phyloP scores from a whole-genome alignment of 1,140 invertebrate species.

The Drosophila dunni region DNA sequence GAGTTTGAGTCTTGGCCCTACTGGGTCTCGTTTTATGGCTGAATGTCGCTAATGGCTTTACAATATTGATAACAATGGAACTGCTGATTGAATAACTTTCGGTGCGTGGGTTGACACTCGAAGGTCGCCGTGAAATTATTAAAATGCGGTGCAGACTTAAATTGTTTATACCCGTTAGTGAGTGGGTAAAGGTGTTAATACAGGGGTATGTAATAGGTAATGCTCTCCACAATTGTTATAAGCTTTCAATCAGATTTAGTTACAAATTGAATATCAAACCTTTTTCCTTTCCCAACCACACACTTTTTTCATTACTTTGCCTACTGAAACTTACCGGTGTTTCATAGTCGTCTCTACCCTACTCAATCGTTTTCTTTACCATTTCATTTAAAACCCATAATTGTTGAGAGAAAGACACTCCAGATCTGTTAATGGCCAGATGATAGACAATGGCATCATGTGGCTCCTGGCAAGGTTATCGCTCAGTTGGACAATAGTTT shows the following conservation, averaged over 20 bases:
- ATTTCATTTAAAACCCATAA: slow-evolving; percentile 58
- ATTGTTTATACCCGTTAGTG: slow-evolving; percentile 41
- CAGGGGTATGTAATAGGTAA: too few species aligned
- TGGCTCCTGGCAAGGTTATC: slow-evolving; percentile 55
- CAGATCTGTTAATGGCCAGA: slow-evolving; percentile 28
- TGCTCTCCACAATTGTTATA: too few species aligned
- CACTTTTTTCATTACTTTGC: too few species aligned
- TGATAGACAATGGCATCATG: slow-evolving; percentile 28
- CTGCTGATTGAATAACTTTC: slow-evolving; percentile 73
- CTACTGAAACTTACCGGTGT: too few species aligned
- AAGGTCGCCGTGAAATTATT: slow-evolving; percentile 58
- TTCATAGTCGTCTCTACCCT: too few species aligned
- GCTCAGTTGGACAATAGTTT: slow-evolving; percentile 1
- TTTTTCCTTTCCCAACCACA: too few species aligned
- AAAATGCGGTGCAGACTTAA: slow-evolving; percentile 60
- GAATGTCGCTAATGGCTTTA: slow-evolving; percentile 30
- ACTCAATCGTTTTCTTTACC: neutral
- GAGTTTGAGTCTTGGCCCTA: too few species aligned
- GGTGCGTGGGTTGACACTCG: slow-evolving; percentile 58
- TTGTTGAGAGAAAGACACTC: slow-evolving; percentile 23
- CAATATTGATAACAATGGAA: slow-evolving; percentile 59
- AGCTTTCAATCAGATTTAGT: too few species aligned
- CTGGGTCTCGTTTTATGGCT: slow-evolving; percentile 9
- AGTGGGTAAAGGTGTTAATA: too few species aligned
- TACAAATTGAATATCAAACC: too few species aligned